Evolutionary conservation across 2,113 vertebrate genomes (phyloP).

Genomic region (Jacana jacana): DNA sequence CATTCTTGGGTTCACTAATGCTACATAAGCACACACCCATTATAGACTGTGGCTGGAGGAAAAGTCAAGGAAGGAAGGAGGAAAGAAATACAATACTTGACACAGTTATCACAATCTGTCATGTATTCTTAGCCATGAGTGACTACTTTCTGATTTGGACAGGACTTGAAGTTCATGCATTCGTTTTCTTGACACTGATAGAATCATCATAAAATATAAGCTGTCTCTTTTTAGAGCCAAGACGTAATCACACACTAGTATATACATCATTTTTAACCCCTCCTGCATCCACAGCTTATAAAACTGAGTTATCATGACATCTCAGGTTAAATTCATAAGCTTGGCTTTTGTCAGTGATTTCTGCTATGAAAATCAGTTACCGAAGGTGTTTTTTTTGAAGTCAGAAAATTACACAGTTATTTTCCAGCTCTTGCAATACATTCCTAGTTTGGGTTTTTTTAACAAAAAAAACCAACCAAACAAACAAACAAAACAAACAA

Average conservation of each 20-base stretch:
- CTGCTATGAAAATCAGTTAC: background rate
- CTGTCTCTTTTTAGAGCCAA: background rate
- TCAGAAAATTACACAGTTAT: background rate
- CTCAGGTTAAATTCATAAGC: background rate
- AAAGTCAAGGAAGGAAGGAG: background rate
- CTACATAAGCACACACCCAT: background rate
- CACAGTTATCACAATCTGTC: background rate
- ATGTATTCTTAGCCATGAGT: background rate
- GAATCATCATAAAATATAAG: background rate
- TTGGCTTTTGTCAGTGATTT: background rate
- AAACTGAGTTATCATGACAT: background rate
- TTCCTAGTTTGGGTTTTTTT: background rate
- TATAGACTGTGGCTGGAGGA: background rate
- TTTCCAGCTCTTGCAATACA: background rate
- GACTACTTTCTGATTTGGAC: background rate
- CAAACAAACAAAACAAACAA: no score
- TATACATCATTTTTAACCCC: background rate
- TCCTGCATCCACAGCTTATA: background rate
- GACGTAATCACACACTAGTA: background rate
- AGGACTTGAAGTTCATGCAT: background rate
- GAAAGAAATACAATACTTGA: background rate
- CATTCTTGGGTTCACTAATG: background rate
- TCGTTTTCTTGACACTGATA: background rate
- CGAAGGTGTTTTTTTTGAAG: background rate
- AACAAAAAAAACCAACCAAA: no score